phyloP scores from a whole-genome alignment of 2,113 vertebrate genomes.

The Muntiacus muntjak region DNA sequence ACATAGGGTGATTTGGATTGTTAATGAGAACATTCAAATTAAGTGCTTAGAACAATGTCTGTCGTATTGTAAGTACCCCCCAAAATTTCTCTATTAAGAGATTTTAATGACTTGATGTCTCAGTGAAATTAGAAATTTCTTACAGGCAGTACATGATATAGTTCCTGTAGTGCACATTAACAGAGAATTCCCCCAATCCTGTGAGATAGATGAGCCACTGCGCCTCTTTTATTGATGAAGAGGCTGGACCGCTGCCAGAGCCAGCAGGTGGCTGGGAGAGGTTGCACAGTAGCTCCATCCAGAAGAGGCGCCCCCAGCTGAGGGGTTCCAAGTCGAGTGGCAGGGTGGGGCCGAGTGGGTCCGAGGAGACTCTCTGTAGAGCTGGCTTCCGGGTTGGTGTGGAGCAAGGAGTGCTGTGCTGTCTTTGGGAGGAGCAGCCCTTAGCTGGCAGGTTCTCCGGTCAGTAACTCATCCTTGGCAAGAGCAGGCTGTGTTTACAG shows the following conservation, averaged over 20 bases:
- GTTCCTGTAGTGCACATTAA: neutral
- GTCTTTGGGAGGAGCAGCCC: neutral
- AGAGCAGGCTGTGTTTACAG: neutral
- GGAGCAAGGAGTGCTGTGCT: fast-evolving
- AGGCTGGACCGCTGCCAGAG: neutral
- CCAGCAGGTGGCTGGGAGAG: neutral
- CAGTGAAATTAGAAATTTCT: neutral
- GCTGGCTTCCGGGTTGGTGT: neutral
- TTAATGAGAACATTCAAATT: neutral
- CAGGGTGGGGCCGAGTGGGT: fast-evolving
- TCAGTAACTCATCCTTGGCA: neutral
- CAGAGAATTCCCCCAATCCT: neutral
- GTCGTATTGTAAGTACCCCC: neutral
- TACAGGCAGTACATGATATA: neutral
- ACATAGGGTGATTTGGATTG: neutral
- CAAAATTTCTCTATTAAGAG: neutral
- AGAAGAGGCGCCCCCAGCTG: fast-evolving
- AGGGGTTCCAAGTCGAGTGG: neutral
- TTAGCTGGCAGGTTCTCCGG: neutral
- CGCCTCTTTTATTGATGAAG: neutral
- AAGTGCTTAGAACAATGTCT: neutral
- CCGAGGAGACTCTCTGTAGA: too few species aligned
- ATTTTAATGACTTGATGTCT: neutral
- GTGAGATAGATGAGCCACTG: fast-evolving
- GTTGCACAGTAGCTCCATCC: fast-evolving